A percentile compares a stretch with the other conserved stretches of the same genome.
Evolutionary conservation across 1,140 invertebrate species (phyloP).

Genomic region (Saccostrea glomerata): DNA sequence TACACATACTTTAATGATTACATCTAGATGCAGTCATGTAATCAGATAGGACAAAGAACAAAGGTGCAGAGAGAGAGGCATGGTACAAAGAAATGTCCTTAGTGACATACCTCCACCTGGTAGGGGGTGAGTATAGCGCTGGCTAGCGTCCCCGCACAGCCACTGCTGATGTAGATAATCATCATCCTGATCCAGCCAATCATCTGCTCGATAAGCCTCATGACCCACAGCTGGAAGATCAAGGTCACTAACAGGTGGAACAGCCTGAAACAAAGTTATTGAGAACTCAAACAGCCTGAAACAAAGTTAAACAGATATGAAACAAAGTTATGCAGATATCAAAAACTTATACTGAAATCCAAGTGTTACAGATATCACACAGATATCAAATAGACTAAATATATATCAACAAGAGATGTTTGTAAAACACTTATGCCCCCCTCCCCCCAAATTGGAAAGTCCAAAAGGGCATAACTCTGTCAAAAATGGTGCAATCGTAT

Average conservation of each 20-base stretch:
- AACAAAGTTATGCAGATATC: constrained; percentile 59
- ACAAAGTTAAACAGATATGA: constrained; percentile 72
- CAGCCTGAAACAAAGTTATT: constrained; percentile 82
- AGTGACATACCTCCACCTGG: constrained; percentile 90
- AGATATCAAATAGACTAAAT: no score
- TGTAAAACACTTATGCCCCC: no score
- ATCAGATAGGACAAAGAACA: no score
- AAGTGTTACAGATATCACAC: no score
- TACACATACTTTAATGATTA: no score
- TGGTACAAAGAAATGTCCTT: neutral
- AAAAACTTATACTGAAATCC: no score
- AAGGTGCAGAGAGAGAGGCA: neutral
- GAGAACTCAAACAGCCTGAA: constrained; percentile 81
- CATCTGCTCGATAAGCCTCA: constrained; percentile 96
- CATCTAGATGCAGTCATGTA: no score
- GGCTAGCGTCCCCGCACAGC: constrained; percentile 96
- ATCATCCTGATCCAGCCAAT: constrained; percentile 93
- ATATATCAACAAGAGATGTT: no score
- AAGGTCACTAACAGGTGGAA: constrained; percentile 93
- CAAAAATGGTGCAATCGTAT: no score
- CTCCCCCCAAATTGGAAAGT: no score
- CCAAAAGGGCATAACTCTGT: no score
- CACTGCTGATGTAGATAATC: constrained; percentile 96
- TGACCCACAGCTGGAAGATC: constrained; percentile 93
- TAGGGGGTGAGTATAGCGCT: constrained; percentile 98